Percentiles rank a stretch among this genome's conserved stretches.
Conservation (phyloP, 2,113 vertebrate species). For the Oncorhynchus clarkii region DNA sequence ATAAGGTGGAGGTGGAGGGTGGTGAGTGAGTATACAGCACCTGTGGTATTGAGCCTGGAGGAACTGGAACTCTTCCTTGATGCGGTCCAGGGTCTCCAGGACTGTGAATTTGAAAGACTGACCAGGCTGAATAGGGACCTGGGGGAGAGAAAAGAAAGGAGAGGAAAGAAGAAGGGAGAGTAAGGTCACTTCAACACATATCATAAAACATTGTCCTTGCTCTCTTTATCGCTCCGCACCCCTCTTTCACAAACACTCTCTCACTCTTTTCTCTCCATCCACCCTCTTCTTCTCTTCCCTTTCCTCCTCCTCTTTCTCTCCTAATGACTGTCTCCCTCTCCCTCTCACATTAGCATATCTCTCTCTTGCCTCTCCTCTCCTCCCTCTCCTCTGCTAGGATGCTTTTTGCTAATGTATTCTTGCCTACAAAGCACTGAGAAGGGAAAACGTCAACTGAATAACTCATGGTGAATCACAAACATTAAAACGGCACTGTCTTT, state of each 20-base stretch:
- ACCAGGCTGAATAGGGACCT: conserved; percentile 82
- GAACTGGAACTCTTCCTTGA: conserved; percentile 93
- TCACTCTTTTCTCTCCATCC: too few relatives aligned
- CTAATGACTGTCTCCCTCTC: too few relatives aligned
- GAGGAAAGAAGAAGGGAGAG: too few relatives aligned
- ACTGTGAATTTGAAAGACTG: conserved; percentile 86
- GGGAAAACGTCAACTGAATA: conserved; percentile 67
- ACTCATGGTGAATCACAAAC: conserved; percentile 59
- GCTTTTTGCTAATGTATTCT: conserved; percentile 62
- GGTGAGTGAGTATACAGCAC: conserved; percentile 52
- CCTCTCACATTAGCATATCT: conserved; percentile 48
- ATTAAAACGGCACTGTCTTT: conserved; percentile 45
- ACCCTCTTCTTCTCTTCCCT: too few relatives aligned
- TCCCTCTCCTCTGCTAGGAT: conserved; percentile 38
- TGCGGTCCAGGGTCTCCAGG: conserved; percentile 87
- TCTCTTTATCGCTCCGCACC: too few relatives aligned
- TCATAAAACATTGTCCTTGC: too few relatives aligned
- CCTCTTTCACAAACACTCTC: too few relatives aligned
- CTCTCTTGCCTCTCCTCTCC: neutral
- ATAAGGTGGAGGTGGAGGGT: neutral
- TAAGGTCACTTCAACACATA: too few relatives aligned
- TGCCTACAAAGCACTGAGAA: conserved; percentile 62
- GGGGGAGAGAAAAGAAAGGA: neutral
- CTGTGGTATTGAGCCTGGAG: conserved; percentile 92
- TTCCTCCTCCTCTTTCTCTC: neutral